A percentile compares a stretch with the other conserved stretches of the same genome.
Evolutionary conservation across 1,140 invertebrate genomes (phyloP).

Genomic region (Pemphigus obesinymphae): DNA sequence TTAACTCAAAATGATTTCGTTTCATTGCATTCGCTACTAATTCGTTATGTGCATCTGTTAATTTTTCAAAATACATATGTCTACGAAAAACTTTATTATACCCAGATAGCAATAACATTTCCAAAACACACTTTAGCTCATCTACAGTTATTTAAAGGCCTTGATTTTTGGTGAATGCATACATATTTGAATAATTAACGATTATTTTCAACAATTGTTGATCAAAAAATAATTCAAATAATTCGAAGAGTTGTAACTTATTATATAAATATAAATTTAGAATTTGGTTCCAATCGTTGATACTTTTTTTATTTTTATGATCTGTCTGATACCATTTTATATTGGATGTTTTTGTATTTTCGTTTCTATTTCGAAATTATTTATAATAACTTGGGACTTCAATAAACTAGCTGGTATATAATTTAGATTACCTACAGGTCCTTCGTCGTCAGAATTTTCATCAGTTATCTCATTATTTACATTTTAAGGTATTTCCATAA

Average conservation of each 20-base stretch:
- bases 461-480: background rate
- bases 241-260: background rate
- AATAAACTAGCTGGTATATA: background rate
- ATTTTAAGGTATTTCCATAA: background rate
- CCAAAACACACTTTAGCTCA: background rate
- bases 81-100: background rate
- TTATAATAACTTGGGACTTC: background rate
- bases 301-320: background rate
- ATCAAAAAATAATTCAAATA: background rate
- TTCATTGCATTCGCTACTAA: conserved; percentile 43
- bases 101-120: background rate
- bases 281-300: background rate
- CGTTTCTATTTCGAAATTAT: background rate
- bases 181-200: background rate
- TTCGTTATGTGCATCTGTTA: conserved; percentile 43
- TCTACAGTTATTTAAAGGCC: background rate
- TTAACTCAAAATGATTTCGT: conserved; percentile 45
- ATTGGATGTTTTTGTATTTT: background rate
- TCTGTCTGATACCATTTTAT: background rate
- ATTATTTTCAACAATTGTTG: background rate
- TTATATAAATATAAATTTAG: background rate
- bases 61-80: conserved; percentile 25
- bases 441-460: background rate
- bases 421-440: background rate
- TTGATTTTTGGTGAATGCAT: background rate